These are phyloP conservation scores for Anolis carolinensis DNA, from an alignment of 2,113 vertebrate species.

Conservation along the genomic window DNA sequence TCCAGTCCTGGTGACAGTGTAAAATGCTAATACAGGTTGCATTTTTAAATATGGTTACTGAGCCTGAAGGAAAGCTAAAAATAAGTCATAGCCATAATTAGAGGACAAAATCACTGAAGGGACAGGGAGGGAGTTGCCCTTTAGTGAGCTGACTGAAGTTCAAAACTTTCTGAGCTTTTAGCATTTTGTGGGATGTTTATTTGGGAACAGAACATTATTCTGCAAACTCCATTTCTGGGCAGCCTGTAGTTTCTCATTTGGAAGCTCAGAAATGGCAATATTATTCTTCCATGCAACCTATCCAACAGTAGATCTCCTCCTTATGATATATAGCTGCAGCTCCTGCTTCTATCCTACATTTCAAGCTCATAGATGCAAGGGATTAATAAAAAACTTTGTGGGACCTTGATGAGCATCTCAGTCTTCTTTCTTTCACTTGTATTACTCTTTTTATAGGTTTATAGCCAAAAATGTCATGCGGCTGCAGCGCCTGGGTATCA, in stretches of 20 bases:
- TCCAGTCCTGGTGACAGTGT: not conserved
- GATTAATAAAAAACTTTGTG: not conserved
- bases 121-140: not conserved
- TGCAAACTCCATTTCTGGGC: not conserved
- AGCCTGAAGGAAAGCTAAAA: not conserved
- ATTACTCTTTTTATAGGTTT: constrained; percentile 76
- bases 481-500: constrained; percentile 91
- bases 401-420: not conserved
- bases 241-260: not conserved
- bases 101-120: not conserved
- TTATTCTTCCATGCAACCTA: not conserved
- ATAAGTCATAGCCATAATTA: not conserved
- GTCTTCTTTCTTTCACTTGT: not conserved
- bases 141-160: not conserved
- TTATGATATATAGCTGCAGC: too few species aligned
- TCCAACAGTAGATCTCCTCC: too few species aligned
- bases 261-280: not conserved
- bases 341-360: not conserved
- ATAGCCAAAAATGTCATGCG: constrained; percentile 91
- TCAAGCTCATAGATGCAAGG: not conserved
- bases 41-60: not conserved
- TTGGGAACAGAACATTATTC: not conserved
- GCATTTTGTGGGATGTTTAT: not conserved
- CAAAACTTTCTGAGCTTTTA: not conserved
- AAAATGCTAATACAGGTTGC: not conserved